Conservation (phyloP, 2,797 vertebrate genomes). For the Diplodus puntazzo region DNA sequence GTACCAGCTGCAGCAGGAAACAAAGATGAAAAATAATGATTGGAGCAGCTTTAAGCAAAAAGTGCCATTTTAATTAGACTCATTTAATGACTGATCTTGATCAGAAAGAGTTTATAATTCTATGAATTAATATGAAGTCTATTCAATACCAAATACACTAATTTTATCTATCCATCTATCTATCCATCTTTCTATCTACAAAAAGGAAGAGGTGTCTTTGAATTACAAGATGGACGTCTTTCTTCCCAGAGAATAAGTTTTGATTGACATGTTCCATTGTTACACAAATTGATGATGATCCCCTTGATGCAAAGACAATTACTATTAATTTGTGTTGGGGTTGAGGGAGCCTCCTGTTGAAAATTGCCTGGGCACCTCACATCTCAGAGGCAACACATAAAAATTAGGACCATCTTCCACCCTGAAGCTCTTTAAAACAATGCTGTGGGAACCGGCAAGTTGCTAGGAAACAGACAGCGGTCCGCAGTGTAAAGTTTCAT, state of each 20-base stretch:
- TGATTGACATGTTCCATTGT: slow-evolving; percentile 68
- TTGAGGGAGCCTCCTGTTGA: slow-evolving; percentile 59
- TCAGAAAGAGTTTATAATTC: slow-evolving; percentile 8
- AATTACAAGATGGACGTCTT: slow-evolving; percentile 48
- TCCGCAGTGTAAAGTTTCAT: slow-evolving; percentile 52
- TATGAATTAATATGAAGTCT: not conserved
- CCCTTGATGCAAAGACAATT: slow-evolving; percentile 65
- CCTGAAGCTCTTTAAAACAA: slow-evolving; percentile 69
- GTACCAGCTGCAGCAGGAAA: not conserved
- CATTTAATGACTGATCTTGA: not conserved
- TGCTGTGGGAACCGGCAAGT: slow-evolving; percentile 71
- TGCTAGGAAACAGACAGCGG: slow-evolving; percentile 85
- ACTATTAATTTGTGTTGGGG: slow-evolving; percentile 73
- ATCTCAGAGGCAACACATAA: slow-evolving; percentile 65
- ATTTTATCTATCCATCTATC: too few species aligned
- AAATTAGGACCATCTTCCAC: slow-evolving; percentile 58
- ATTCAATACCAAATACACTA: not conserved
- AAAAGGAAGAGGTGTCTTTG: slow-evolving; percentile 24
- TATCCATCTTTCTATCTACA: not conserved
- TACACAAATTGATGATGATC: slow-evolving; percentile 68
- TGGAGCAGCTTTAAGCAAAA: not conserved
- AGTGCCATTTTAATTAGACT: slow-evolving; percentile 1
- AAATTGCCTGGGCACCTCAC: slow-evolving; percentile 68
- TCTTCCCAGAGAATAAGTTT: slow-evolving; percentile 35
- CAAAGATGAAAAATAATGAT: not conserved